Evolutionary conservation across 2,797 vertebrate species (phyloP).

Genomic region (Parambassis ranga): DNA sequence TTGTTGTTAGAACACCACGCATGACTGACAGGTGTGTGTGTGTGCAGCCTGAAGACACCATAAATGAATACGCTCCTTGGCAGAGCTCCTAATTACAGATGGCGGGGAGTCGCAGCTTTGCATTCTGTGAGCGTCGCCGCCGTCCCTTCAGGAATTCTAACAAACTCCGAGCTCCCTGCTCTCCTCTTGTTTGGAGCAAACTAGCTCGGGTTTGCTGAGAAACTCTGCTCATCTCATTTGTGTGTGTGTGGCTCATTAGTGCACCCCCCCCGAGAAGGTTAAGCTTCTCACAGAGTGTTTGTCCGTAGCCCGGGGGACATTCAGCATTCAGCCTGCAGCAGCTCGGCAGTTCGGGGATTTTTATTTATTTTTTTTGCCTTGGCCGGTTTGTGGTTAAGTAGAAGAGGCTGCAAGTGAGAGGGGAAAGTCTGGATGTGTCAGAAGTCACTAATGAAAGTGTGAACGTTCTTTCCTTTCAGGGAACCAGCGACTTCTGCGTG

Average conservation of each 20-base stretch:
- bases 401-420: conserved; percentile 29
- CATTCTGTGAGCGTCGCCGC: conserved; percentile 14
- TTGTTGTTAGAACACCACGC: too few relatives aligned
- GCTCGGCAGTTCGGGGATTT: neutral
- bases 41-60: neutral
- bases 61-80: conserved; percentile 34
- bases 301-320: conserved; percentile 50
- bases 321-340: conserved; percentile 56
- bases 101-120: conserved; percentile 10
- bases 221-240: conserved; percentile 15
- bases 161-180: conserved; percentile 3
- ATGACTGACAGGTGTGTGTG: neutral
- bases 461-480: too few relatives aligned
- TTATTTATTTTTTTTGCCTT: conserved; percentile 33
- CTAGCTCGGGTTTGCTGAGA: neutral
- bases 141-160: conserved; percentile 27
- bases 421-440: conserved; percentile 20
- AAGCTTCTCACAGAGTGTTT: conserved; percentile 31
- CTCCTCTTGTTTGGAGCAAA: conserved; percentile 24
- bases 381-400: conserved; percentile 33
- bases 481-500: conserved; percentile 93
- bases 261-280: conserved; percentile 38
- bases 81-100: conserved; percentile 44
- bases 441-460: conserved; percentile 5
- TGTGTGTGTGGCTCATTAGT: conserved; percentile 55